These are phyloP conservation scores for Corella eumyota DNA, from an alignment of 23 tunicate genomes.

Conservation along the genomic window DNA sequence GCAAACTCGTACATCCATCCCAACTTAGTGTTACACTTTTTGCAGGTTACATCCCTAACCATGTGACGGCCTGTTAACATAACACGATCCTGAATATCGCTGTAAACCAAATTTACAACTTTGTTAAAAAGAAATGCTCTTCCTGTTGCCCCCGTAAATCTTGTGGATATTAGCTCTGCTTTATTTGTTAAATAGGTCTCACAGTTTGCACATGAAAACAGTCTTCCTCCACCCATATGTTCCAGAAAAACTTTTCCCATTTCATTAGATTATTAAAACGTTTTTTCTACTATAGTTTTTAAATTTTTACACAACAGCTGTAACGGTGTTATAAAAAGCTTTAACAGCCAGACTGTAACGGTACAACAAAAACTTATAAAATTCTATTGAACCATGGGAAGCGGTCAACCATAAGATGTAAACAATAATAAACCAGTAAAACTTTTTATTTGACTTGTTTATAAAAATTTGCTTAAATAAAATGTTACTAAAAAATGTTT, in stretches of 20 bases:
- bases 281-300: too few species aligned
- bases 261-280: too few species aligned
- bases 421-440: too few species aligned
- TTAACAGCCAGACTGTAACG: too few species aligned
- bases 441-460: too few species aligned
- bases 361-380: too few species aligned
- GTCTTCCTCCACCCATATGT: constrained; percentile 75
- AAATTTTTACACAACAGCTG: too few species aligned
- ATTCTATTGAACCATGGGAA: too few species aligned
- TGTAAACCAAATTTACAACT: constrained; percentile 54
- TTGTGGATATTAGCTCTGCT: constrained; percentile 72
- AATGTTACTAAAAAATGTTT: too few species aligned
- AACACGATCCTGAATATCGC: constrained; percentile 89
- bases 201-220: constrained; percentile 86
- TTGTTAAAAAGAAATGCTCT: constrained; percentile 91
- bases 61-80: constrained; percentile 98
- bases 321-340: too few species aligned
- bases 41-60: constrained; percentile 95
- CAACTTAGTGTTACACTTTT: constrained; percentile 81
- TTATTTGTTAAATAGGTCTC: constrained; percentile 87
- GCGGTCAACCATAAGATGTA: too few species aligned
- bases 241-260: constrained; percentile 98
- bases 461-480: too few species aligned
- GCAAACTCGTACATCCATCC: constrained; percentile 99
- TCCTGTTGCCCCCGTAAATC: constrained; percentile 99